Conservation (phyloP, 2,797 vertebrate genomes). For the Crossoptilon crossoptilon region DNA sequence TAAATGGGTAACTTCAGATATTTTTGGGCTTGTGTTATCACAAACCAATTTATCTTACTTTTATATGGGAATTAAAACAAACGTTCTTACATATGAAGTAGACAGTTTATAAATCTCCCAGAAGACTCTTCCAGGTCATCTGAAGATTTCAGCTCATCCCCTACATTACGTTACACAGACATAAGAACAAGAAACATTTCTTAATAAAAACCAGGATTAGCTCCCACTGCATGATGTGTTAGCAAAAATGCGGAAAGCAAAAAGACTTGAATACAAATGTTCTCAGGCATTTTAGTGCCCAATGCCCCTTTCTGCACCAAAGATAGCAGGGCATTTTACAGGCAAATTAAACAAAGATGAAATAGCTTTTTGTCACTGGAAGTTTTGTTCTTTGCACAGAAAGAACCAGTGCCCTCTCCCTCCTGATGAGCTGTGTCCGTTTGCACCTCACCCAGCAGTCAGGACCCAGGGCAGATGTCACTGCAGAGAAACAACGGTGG, state of each 20-base stretch:
- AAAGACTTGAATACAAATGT: neutral
- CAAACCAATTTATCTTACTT: conserved; percentile 63
- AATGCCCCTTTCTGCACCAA: neutral
- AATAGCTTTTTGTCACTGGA: neutral
- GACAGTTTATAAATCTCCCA: conserved; percentile 46
- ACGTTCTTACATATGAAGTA: conserved; percentile 17
- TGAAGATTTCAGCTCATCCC: conserved; percentile 12
- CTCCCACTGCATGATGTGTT: neutral
- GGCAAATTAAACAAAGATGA: neutral
- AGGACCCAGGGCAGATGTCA: neutral
- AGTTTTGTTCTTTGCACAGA: neutral
- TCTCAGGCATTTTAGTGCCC: neutral
- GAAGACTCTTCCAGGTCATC: conserved; percentile 37
- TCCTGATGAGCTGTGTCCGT: neutral
- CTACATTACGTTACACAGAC: conserved; percentile 14
- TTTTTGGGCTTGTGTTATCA: conserved; percentile 50
- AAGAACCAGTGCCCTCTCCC: neutral
- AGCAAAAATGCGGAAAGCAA: neutral
- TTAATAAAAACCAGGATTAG: conserved; percentile 47
- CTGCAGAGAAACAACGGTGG: fast-evolving
- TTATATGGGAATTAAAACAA: conserved; percentile 62
- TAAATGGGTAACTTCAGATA: conserved; percentile 49
- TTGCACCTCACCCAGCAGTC: fast-evolving
- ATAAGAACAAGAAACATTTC: conserved; percentile 5
- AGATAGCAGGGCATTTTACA: neutral